Conservation (phyloP, 2,888 invertebrate genomes). For the Drosophila pullipes region DNA sequence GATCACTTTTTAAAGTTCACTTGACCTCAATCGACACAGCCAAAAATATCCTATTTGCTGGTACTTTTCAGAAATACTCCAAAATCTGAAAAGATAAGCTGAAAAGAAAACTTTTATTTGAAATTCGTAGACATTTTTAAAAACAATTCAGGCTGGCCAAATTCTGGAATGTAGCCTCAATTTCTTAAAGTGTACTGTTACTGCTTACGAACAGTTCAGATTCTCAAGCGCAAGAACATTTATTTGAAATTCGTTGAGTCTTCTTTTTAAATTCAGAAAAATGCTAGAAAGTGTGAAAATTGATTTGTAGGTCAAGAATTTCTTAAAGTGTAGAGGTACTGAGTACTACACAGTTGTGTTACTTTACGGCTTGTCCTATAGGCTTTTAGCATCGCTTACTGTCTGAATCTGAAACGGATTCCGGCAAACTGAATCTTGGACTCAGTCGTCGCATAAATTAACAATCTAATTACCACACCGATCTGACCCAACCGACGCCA, state of each 20-base stretch:
- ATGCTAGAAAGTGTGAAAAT: too few relatives aligned
- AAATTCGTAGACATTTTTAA: not conserved
- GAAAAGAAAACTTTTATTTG: too few relatives aligned
- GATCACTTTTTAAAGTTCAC: not conserved
- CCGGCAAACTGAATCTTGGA: conserved; percentile 15
- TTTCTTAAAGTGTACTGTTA: not conserved
- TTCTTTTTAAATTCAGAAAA: too few relatives aligned
- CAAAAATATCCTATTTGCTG: not conserved
- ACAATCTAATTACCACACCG: conserved; percentile 71
- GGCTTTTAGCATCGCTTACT: conserved; percentile 12
- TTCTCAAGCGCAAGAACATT: not conserved
- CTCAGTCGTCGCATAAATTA: conserved; percentile 71
- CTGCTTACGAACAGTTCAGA: not conserved
- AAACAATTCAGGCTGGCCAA: not conserved
- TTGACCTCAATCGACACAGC: not conserved
- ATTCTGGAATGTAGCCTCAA: not conserved
- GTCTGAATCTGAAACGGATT: conserved; percentile 33
- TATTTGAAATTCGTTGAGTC: not conserved
- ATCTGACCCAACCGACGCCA: conserved; percentile 32
- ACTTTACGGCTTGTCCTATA: conserved; percentile 9
- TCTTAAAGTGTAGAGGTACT: conserved; percentile 2
- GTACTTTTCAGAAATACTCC: not conserved
- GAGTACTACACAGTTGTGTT: not conserved
- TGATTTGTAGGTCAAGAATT: not conserved
- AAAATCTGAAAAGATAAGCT: not conserved